Percentiles rank a stretch among this genome's conserved stretches.
Conservation (phyloP, 2,797 vertebrate species). For the Scomberomorus guttatus region DNA sequence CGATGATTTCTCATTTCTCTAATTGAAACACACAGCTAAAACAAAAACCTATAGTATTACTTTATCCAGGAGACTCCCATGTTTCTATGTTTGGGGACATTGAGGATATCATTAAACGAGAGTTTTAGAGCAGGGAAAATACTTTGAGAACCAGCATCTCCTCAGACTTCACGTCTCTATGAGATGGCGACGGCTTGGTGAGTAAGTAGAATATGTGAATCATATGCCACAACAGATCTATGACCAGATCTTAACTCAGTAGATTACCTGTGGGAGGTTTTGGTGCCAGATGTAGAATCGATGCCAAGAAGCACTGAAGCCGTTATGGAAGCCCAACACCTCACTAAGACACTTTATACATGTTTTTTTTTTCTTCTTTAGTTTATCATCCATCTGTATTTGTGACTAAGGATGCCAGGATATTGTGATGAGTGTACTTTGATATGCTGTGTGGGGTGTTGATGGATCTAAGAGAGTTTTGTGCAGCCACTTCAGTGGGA, state of each 20-base stretch:
- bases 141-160: not conserved
- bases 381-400: constrained; percentile 22
- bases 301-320: no score
- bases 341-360: no score
- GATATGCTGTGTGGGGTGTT: constrained; percentile 32
- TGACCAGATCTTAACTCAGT: not conserved
- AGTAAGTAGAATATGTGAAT: not conserved
- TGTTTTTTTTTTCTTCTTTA: no score
- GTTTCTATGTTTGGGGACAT: not conserved
- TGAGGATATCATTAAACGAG: not conserved
- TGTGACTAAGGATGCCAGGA: constrained; percentile 21
- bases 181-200: not conserved
- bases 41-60: no score
- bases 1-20: no score
- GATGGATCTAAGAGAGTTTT: constrained; percentile 40
- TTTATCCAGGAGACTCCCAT: no score
- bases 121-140: no score
- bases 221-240: not conserved
- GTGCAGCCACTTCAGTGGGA: constrained; percentile 24
- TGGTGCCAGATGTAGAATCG: not conserved
- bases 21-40: no score
- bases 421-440: constrained; percentile 24
- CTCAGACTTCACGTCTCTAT: not conserved
- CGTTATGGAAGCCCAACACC: no score
- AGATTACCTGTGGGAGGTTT: not conserved